Conservation (phyloP, 2,113 vertebrate genomes). For the Myanophis thanlyinensis region DNA sequence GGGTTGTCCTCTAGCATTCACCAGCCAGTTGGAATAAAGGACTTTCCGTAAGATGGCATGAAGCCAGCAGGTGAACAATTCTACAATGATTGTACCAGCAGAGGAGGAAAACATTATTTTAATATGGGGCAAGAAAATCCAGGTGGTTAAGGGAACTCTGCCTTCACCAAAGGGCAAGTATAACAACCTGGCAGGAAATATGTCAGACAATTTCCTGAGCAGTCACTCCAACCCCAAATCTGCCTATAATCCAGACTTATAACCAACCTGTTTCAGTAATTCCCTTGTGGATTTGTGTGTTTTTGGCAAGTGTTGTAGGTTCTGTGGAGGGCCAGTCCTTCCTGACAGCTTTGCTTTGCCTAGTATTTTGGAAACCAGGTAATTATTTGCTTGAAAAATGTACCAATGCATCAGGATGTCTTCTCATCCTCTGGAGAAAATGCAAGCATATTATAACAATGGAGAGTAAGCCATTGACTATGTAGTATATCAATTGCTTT, state of each 20-base stretch:
- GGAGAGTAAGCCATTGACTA: conserved; percentile 53
- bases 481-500: conserved; percentile 39
- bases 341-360: background rate
- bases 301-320: background rate
- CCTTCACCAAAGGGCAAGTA: background rate
- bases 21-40: background rate
- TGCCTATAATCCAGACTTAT: background rate
- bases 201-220: background rate
- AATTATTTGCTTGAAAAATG: conserved; percentile 25
- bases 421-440: conserved; percentile 50
- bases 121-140: background rate
- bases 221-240: background rate
- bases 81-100: background rate
- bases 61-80: background rate
- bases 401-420: conserved; percentile 49
- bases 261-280: background rate
- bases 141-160: no score
- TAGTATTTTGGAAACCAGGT: background rate
- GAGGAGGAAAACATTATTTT: background rate
- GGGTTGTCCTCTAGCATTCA: background rate
- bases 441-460: conserved; percentile 54
- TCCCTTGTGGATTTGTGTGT: background rate
- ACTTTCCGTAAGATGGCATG: background rate
- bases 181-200: background rate
- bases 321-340: background rate